Base-by-base conservation (phyloP, 2,113 vertebrate genomes). In the Ceyx cyanopectus region DNA sequence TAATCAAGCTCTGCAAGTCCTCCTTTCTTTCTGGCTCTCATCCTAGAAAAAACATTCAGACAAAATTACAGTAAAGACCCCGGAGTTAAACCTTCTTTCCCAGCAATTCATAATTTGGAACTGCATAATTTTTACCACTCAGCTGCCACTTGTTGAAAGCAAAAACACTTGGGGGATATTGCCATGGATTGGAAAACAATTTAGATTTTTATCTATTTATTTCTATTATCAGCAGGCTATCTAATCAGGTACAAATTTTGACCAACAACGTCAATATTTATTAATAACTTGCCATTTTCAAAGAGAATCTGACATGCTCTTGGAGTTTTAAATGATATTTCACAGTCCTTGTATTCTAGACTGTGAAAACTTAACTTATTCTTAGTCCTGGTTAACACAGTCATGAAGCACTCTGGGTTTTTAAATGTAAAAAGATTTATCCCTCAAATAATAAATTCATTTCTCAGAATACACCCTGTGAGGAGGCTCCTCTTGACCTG, bases 1-100 rank as follows among this genome's bases (percentile, higher is more conserved):
- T 81, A 89, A 80, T 41, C 0, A 15, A 87, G 30, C 15, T 62
- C 41, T 91, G 41, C 62, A 81, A 69, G 74, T 69, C 15, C 30
- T 89, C 37, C 22, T 51, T 85, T 14, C 27, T 77, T 1, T 0
- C 46, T 90, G 86, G 66, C 81, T 62, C 65, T 87, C 24, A 51
- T 76, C 23, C 66, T 93, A 60, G 63, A 77, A 78, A 68, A 85
- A 54, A 0, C 69, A 69, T 85, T 80, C 32, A 69, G 61, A 22
- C 37, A 87, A 90, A 92, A 90, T 82, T 90, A 82, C 58, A 63
- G 27, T 62, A 85, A 77, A 76, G 50, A 43, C 12, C 17, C 67
- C 70, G 66, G 74, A 95, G 84, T 54, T 56, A 92, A 89, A 62
- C 65, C 34, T 85, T 83, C 60, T 85, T 83, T 93, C 81, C 54